Percentiles rank a stretch among this genome's conserved stretches.
Evolutionary conservation across 2,113 vertebrate genomes (phyloP).

Genomic region (Dipodomys stephensi): DNA sequence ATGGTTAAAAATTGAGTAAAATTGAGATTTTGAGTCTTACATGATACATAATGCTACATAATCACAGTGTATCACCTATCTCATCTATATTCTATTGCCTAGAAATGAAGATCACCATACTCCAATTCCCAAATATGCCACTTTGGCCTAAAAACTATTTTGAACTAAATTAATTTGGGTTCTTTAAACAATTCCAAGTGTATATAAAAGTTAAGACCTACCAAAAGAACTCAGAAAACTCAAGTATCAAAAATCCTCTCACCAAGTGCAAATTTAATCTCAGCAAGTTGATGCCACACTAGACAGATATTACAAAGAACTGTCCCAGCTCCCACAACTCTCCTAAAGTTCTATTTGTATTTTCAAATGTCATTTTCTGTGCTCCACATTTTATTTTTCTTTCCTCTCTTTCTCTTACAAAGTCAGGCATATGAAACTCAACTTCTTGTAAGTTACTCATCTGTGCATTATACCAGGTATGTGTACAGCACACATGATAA

Average conservation of each 20-base stretch:
- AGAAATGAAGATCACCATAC: not conserved
- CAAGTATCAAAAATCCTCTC: not conserved
- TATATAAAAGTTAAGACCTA: not conserved
- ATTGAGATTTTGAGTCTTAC: not conserved
- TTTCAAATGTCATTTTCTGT: not conserved
- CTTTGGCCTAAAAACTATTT: not conserved
- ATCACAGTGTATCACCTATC: not conserved
- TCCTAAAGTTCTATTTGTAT: not conserved
- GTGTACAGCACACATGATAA: not conserved
- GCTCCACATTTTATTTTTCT: not conserved
- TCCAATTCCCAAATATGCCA: not conserved
- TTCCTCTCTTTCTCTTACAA: no score
- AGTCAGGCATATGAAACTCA: not conserved
- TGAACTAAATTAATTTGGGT: not conserved
- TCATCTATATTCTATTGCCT: not conserved
- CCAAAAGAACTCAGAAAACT: not conserved
- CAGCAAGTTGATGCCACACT: not conserved
- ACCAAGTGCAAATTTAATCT: not conserved
- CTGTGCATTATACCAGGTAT: not conserved
- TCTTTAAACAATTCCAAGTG: not conserved
- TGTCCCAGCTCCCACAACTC: not conserved
- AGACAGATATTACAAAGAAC: not conserved
- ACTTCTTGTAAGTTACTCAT: not conserved
- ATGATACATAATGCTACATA: not conserved
- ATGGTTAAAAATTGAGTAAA: not conserved